Evolutionary conservation across 2,113 vertebrate species (phyloP).

Genomic region (Capra hircus): DNA sequence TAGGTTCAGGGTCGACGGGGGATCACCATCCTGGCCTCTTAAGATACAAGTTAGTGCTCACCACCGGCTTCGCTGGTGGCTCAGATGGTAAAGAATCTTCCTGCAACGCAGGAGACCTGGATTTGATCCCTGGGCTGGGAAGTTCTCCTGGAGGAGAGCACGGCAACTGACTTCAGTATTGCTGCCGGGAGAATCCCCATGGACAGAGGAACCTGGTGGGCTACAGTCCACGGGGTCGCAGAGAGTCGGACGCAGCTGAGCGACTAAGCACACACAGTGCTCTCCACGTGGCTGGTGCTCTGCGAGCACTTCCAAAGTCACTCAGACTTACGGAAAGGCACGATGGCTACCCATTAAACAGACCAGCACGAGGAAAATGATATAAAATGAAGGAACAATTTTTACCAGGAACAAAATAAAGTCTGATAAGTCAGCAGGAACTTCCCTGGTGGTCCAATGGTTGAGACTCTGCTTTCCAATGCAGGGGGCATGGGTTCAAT

Average conservation of each 20-base stretch:
- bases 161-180: neutral
- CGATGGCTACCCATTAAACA: neutral
- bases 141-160: neutral
- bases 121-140: neutral
- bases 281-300: fast-evolving
- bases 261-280: fast-evolving
- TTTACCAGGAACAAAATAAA: neutral
- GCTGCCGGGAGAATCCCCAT: neutral
- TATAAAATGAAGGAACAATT: neutral
- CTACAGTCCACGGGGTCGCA: neutral
- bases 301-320: neutral
- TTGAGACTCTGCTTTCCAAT: neutral
- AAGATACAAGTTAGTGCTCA: fast-evolving
- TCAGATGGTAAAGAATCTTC: neutral
- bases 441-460: neutral
- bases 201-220: neutral
- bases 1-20: fast-evolving
- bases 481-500: neutral
- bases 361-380: neutral
- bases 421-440: neutral
- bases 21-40: neutral
- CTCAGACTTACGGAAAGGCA: neutral
- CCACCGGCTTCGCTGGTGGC: neutral
- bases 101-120: neutral
- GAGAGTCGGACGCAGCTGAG: fast-evolving